A percentile compares a stretch with the other conserved stretches of the same genome.
phyloP scores from a whole-genome alignment of 2,888 invertebrate species.

The Cerastis rubricosa region DNA sequence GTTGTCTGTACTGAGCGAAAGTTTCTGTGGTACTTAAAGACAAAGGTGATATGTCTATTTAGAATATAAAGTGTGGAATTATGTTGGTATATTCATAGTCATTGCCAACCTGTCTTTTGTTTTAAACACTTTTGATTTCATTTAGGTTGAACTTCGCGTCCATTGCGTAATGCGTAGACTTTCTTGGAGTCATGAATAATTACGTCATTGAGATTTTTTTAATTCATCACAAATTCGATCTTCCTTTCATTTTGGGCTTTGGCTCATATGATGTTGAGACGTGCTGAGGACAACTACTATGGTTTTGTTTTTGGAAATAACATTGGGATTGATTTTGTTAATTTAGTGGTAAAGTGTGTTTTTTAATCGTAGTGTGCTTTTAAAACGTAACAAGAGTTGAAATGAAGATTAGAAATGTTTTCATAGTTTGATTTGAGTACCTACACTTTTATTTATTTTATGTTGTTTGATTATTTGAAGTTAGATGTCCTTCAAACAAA shows the following conservation, averaged over 20 bases:
- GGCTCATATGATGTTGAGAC: conserved; percentile 47
- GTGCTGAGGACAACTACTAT: conserved; percentile 19
- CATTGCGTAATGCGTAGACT: conserved; percentile 69
- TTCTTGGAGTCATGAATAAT: conserved; percentile 77
- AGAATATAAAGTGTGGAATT: conserved; percentile 83
- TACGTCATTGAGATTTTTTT: conserved; percentile 67
- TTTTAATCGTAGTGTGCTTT: background rate
- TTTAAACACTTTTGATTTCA: conserved; percentile 69
- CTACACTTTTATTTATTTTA: background rate
- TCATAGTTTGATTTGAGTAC: background rate
- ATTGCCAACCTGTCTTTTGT: conserved; percentile 54
- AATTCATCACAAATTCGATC: conserved; percentile 65
- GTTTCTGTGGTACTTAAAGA: conserved; percentile 71
- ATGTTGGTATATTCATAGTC: conserved; percentile 71
- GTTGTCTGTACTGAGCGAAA: conserved; percentile 77
- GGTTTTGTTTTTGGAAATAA: conserved; percentile 22
- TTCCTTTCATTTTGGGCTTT: conserved; percentile 66
- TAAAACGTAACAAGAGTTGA: background rate
- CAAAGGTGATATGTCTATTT: conserved; percentile 68
- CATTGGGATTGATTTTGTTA: background rate
- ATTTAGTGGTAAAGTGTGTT: background rate
- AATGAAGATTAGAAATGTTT: background rate
- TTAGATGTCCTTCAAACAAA: background rate
- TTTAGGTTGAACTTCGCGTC: conserved; percentile 62
- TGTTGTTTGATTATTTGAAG: background rate